A percentile compares a stretch with the other conserved stretches of the same genome.
Evolutionary conservation across 2,797 vertebrate genomes (phyloP).

Genomic region (Peromyscus aztecus): DNA sequence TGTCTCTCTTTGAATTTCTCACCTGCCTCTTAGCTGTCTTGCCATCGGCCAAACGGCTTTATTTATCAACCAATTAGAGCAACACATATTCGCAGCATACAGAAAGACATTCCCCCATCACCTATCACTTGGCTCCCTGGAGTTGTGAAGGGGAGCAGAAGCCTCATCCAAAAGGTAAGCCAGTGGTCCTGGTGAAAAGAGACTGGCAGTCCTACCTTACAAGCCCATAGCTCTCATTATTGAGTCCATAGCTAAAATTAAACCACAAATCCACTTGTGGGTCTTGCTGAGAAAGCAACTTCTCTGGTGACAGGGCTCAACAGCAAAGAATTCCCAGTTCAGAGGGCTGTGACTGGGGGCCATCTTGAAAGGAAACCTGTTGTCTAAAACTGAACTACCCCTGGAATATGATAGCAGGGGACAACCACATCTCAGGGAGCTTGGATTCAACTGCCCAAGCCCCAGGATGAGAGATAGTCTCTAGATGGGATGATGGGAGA

Average conservation of each 20-base stretch:
- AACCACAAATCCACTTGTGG: not conserved
- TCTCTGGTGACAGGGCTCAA: not conserved
- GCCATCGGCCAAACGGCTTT: too few species aligned
- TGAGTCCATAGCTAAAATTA: too few species aligned
- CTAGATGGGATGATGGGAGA: not conserved
- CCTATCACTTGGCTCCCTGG: not conserved
- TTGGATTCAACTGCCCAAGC: not conserved
- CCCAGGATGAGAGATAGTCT: not conserved
- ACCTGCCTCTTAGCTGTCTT: too few species aligned
- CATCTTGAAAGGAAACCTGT: not conserved
- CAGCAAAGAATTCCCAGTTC: not conserved
- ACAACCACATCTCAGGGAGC: not conserved
- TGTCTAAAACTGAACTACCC: not conserved
- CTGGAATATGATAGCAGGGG: not conserved
- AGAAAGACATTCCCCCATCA: too few species aligned
- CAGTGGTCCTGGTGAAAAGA: not conserved
- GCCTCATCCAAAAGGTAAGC: not conserved
- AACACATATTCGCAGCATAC: too few species aligned
- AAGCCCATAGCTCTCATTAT: not conserved
- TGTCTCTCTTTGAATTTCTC: too few species aligned
- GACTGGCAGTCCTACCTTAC: too few species aligned
- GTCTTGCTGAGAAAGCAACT: not conserved
- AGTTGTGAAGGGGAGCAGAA: not conserved
- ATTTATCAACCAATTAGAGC: too few species aligned
- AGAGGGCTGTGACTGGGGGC: not conserved